These are phyloP conservation scores for Apodemia mormo DNA, from an alignment of 2,888 invertebrate genomes.

Conservation along the genomic window DNA sequence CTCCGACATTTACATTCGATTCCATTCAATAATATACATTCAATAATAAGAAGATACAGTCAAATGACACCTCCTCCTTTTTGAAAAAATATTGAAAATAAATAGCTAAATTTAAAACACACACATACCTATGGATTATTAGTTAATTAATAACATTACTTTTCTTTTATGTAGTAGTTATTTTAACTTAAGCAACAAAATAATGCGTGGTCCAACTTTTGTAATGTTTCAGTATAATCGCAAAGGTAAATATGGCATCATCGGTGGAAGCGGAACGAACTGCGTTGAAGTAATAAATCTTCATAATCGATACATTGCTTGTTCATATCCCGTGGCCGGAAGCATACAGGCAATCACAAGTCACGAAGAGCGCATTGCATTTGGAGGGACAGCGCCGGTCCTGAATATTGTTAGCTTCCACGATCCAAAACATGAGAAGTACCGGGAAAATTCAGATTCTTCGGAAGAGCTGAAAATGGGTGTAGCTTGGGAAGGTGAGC, in stretches of 20 bases:
- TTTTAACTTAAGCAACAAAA: too few species aligned
- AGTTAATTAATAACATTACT: too few species aligned
- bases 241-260: constrained; percentile 71
- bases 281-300: constrained; percentile 72
- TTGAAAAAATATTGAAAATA: too few species aligned
- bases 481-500: constrained; percentile 36
- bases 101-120: too few species aligned
- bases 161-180: too few species aligned
- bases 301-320: constrained; percentile 69
- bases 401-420: constrained; percentile 66
- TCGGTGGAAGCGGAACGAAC: constrained; percentile 73
- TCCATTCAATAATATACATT: too few species aligned
- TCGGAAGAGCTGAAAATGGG: constrained; percentile 33
- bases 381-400: constrained; percentile 63
- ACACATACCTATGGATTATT: too few species aligned
- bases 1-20: too few species aligned
- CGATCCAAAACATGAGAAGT: constrained; percentile 69
- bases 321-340: constrained; percentile 65
- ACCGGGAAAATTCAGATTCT: constrained; percentile 37
- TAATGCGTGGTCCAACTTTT: neutral
- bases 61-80: too few species aligned
- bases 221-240: constrained; percentile 62
- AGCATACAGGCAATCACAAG: constrained; percentile 61
- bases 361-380: constrained; percentile 64
- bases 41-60: too few species aligned